Evolutionary conservation across 2,888 invertebrate genomes (phyloP), one percentile per base, ranked within the genome.

Genomic region (Campoplex nolae): DNA sequence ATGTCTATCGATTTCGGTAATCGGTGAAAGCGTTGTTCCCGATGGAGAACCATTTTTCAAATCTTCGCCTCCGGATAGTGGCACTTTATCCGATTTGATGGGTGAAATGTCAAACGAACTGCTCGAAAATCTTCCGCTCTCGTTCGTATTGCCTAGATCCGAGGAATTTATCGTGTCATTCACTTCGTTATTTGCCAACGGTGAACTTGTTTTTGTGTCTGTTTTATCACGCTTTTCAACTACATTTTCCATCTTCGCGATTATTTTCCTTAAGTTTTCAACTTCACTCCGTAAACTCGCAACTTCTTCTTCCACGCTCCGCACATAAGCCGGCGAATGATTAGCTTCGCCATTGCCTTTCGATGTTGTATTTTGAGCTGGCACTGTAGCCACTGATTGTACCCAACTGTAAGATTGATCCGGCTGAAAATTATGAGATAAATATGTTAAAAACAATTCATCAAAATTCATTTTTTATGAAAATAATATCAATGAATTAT

Each of bases 391-490:
- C 94, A 97, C 97, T 88, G 97, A 97, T 93, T 98, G 97, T 38
- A 97, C 96, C 98, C 98, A 98, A 94, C 97, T 97, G 95, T 98
- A 98, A 97, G 98, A 98, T 92, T 97, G 96, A 94, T 97, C 98
- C 85, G 98, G 97, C 98, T 98, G 95, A 51, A 96, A 95, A 67
- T 73, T 1, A 28, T 13, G 28, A 16, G 28, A 38, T 6, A 6
- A 68, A 38, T 28, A 13, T 32, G 45, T 35, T 28, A 67, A 18
- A 18, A 51, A 71, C 48, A 35, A 13, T 3, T 23, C 8, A 2
- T 38, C 4, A 18, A 54, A 7, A 18, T 32, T 51, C 7, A 45
- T 45, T 48, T 45, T 51, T n/a, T 9, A 51, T 51, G n/a, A 7
- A 7, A 56, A 56, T 9, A 56, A 56, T 11, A 56, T 56, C 9